Evolutionary conservation across 1,140 invertebrate species (phyloP).

Genomic region (Cyclina sinensis): DNA sequence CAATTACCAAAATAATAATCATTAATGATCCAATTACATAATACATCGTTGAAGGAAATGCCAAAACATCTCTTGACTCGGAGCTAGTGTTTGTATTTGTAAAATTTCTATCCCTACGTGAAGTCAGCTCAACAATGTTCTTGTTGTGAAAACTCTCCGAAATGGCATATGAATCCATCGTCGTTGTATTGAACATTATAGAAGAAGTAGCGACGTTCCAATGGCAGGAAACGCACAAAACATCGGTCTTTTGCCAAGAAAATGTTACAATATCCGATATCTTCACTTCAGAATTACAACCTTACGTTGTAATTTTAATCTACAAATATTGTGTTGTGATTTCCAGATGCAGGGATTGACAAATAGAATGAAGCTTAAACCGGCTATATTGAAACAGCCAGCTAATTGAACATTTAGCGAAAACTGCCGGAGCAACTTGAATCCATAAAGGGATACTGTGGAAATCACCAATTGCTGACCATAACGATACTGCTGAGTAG

Average conservation of each 20-base stretch:
- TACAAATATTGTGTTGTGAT: too few species aligned
- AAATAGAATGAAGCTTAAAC: too few species aligned
- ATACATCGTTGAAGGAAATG: neutral
- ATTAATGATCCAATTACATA: slow-evolving; percentile 32
- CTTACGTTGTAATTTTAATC: neutral
- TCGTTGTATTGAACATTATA: neutral
- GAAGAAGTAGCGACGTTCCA: neutral
- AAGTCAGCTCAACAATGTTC: neutral
- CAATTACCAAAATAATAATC: neutral
- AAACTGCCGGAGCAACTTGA: neutral
- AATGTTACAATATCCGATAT: neutral
- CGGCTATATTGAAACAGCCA: too few species aligned
- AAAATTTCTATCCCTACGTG: neutral
- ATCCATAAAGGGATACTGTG: neutral
- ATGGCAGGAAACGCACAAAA: neutral
- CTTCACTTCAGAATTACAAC: neutral
- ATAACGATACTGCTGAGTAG: slow-evolving; percentile 24
- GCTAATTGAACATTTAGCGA: slow-evolving; percentile 57
- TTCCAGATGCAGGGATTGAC: too few species aligned
- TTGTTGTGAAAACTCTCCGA: neutral
- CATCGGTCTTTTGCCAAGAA: neutral
- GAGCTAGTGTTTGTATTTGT: neutral
- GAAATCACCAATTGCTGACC: neutral
- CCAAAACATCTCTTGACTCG: neutral
- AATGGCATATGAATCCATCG: neutral